phyloP scores from a whole-genome alignment of 2,113 vertebrate species.

The Chaetodon trifascialis region DNA sequence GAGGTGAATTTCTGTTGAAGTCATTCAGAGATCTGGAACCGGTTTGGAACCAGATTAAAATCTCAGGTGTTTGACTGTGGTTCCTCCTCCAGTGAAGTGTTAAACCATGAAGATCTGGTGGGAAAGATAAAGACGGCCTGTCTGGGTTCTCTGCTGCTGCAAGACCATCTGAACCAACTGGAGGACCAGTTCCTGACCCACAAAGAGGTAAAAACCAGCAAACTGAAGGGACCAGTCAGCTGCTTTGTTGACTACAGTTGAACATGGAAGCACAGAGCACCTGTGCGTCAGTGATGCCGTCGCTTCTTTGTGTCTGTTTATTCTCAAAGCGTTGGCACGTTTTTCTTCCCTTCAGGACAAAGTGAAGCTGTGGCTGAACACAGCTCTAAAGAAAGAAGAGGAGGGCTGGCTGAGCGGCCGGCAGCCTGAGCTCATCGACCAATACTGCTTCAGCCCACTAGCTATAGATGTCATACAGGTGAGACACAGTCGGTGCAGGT shows the following conservation, averaged over 20 bases:
- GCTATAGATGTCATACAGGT: constrained; percentile 91
- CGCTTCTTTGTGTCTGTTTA: no score
- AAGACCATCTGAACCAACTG: constrained; percentile 71
- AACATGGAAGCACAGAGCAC: no score
- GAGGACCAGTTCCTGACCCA: constrained; percentile 85
- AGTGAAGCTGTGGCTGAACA: constrained; percentile 79
- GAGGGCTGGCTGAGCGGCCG: constrained; percentile 82
- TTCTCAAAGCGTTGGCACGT: no score
- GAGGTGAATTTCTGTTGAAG: no score
- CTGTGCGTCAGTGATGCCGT: no score
- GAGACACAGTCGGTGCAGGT: constrained; percentile 3
- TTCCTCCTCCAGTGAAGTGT: constrained; percentile 83
- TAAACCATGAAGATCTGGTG: constrained; percentile 82
- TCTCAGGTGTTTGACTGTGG: neutral
- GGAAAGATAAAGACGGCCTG: constrained; percentile 78
- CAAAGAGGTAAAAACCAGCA: constrained; percentile 82
- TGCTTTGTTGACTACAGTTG: neutral
- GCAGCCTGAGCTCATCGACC: constrained; percentile 83
- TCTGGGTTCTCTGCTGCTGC: constrained; percentile 86
- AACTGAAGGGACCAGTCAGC: neutral
- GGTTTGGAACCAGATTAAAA: neutral
- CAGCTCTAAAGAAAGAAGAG: constrained; percentile 85
- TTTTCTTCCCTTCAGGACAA: constrained; percentile 52
- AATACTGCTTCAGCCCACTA: constrained; percentile 87
- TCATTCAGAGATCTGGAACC: neutral